Evolutionary conservation across 1,140 invertebrate genomes (phyloP), one percentile per base, ranked within the genome.

Genomic region (Spodoptera frugiperda): DNA sequence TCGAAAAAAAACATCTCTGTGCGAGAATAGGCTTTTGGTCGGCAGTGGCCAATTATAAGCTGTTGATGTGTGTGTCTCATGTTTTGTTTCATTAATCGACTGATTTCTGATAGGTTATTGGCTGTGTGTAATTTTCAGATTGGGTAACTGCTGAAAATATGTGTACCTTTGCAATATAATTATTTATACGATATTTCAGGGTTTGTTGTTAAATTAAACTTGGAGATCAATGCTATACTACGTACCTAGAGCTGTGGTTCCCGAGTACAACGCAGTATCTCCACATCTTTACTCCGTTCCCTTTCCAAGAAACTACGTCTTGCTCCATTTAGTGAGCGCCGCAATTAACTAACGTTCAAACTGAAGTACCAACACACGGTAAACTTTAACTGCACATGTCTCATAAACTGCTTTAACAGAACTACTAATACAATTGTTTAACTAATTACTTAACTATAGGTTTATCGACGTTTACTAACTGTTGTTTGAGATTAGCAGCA

Each of bases 301-400:
- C 11, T 65, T 65, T 65, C 44, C 17, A 11, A 46, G 33, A 65
- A 65, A 65, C 61, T 65, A 65, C 61, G 44, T 48, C 63, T 67
- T 67, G 63, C 44, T 63, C 59, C 59, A 49, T 67, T 67, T 67
- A 67, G 17, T 25, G 63, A 67, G 63, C 63, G 44, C 25, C 44
- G 63, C 63, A 67, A 67, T 67, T 67, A 67, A 21, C 63, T 25
- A 12, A n/a, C 63, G 63, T 46, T 67, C 63, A 25, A 67, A 67
- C 63, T 67, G 63, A 67, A 67, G 17, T 67, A 67, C 44, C 25
- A 67, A 48, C 63, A 49, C 44, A 67, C 63, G 44, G 49, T 67
- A 67, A 67, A 67, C 11, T 67, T 67, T 67, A 67, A 67, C 61
- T 25, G 63, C 44, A 39, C 33, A 63, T 63, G 59, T 67, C 63